Base-by-base conservation (phyloP, 2,113 vertebrate genomes). In the Gila orcuttii region DNA sequence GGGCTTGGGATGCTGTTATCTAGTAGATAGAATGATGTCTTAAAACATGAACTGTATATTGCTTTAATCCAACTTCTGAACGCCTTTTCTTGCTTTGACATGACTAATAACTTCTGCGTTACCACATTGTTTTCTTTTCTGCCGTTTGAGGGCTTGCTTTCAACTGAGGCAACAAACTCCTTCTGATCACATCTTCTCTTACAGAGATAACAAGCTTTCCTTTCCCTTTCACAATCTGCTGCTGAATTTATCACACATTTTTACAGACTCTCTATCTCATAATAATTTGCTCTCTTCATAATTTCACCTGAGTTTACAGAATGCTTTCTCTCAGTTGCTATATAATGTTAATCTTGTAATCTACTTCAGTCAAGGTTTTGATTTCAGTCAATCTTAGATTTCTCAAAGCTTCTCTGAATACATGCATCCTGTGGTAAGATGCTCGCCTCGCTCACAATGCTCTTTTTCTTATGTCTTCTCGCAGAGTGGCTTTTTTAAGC, bases 401-500 rank as follows among this genome's bases (percentile, higher is more conserved):
- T 55, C 50, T 55, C 8, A 31, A 47, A 66, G n/a, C 79, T 66
- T 64, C 15, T 64, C 13, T 66, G 28, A 68, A 50, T 28, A 68
- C 28, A 50, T 21, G 3, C 42, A 78, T 55, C 17, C 50, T 55
- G 42, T 68, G 45, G 28, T 55, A n/a, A 21, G 42, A 52, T 42
- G 77, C 23, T 42, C 6, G 12, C 23, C 57, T 60, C 1, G 23
- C 55, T 79, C 77, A 78, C 50, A 69, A 10, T 19, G 50, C 15
- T 9, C 19, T 7, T 25, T 64, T 25, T 64, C 5, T 82, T 50
- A 55, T 62, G 62, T 73, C 57, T 11, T 74, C 86, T 73, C 15
- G 0, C 90, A 98, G 98, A 96, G 95, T 75, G 95, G 97, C 89
- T 99, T 99, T 93, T 99, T 99, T 94, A 96, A 96, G 92, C 94